phyloP scores from a whole-genome alignment of 2,113 vertebrate genomes.

The Ciconia boyciana region DNA sequence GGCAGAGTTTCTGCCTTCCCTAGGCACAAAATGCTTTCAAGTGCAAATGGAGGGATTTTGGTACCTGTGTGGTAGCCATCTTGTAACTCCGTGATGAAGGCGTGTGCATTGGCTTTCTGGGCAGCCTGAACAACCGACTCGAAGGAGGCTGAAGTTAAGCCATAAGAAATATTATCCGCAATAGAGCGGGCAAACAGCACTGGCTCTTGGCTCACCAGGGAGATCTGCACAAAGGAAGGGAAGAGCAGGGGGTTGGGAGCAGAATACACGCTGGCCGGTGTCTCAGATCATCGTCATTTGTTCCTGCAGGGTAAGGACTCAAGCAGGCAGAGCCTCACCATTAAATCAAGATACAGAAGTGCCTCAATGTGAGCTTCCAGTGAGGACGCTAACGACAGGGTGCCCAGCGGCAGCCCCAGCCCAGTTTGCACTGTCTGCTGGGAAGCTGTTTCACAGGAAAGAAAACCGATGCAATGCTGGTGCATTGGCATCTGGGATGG shows the following conservation, averaged over 20 bases:
- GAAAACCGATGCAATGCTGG: not conserved
- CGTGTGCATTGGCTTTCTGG: slow-evolving; percentile 86
- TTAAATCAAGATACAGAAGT: not conserved
- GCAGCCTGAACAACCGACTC: slow-evolving; percentile 83
- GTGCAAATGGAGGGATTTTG: not conserved
- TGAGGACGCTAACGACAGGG: rapidly evolving
- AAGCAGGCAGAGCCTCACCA: not conserved
- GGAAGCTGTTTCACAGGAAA: not conserved
- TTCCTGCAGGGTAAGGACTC: not conserved
- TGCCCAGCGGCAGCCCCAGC: not conserved
- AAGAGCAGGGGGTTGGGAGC: not conserved
- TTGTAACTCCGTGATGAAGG: slow-evolving; percentile 84
- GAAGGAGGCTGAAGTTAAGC: slow-evolving; percentile 76
- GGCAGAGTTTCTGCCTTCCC: not conserved
- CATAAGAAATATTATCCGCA: slow-evolving; percentile 89
- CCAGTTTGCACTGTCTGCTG: not conserved
- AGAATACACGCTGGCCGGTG: rapidly evolving
- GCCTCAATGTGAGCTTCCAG: not conserved
- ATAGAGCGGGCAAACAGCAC: slow-evolving; percentile 91
- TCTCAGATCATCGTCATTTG: rapidly evolving
- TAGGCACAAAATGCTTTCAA: not conserved
- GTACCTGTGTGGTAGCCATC: slow-evolving; percentile 89
- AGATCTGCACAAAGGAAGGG: slow-evolving; percentile 74
- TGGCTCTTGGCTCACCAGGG: slow-evolving; percentile 93
- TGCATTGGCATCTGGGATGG: rapidly evolving